Percentiles rank a stretch among this genome's conserved stretches.
phyloP scores from a whole-genome alignment of 2,797 vertebrate genomes.

The Neomorphus geoffroyi region DNA sequence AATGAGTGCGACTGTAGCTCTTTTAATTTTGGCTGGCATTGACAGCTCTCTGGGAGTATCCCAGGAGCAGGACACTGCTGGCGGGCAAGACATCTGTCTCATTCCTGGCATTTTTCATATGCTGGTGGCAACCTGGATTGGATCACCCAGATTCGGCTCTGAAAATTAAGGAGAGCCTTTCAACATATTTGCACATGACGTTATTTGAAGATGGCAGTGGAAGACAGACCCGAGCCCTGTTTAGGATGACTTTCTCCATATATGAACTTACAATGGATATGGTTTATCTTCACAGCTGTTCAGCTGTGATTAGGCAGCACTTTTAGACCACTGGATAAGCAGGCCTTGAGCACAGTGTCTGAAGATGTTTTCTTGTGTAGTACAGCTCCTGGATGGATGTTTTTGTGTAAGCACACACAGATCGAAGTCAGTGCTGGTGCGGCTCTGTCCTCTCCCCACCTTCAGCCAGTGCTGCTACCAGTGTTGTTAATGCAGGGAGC shows the following conservation, averaged over 20 bases:
- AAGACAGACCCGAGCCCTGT: background rate
- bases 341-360: background rate
- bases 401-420: background rate
- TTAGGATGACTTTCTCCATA: background rate
- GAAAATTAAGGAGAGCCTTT: background rate
- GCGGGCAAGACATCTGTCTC: accelerated
- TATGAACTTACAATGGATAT: background rate
- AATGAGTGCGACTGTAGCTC: background rate
- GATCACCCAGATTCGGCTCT: background rate
- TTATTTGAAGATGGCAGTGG: background rate
- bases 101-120: background rate
- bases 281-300: background rate
- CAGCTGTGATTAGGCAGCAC: background rate
- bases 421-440: accelerated
- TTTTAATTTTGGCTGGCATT: background rate
- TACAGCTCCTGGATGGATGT: background rate
- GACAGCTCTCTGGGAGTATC: background rate
- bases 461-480: background rate
- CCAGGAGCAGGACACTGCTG: background rate
- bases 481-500: background rate
- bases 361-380: background rate
- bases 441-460: background rate
- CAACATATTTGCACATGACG: background rate
- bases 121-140: background rate
- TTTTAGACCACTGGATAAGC: background rate